These are phyloP conservation scores for Aselliscus stoliczkanus DNA, from an alignment of 2,797 vertebrate genomes.

Conservation along the genomic window DNA sequence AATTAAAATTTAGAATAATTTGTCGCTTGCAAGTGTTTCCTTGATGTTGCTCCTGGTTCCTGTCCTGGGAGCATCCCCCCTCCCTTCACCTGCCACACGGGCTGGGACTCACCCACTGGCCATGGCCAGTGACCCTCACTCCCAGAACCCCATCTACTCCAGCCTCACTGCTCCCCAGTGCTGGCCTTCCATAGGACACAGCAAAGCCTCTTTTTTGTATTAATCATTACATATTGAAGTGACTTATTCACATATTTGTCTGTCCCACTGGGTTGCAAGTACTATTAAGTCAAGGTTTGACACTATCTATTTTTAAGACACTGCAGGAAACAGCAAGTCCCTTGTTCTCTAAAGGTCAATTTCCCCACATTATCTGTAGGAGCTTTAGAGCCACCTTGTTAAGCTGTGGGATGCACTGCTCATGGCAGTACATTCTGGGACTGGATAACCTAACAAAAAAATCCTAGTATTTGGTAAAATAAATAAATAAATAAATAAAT, in stretches of 20 bases:
- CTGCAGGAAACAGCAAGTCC: not conserved
- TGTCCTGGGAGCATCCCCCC: no score
- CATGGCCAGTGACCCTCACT: not conserved
- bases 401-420: not conserved
- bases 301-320: no score
- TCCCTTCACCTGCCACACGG: accelerated
- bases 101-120: accelerated
- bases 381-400: no score
- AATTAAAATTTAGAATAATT: not conserved
- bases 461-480: not conserved
- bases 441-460: not conserved
- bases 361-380: not conserved
- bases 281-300: not conserved
- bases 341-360: not conserved
- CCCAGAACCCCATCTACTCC: not conserved
- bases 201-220: not conserved
- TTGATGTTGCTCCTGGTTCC: not conserved
- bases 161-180: accelerated
- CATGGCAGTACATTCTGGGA: not conserved
- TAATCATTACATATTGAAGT: not conserved
- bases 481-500: no score
- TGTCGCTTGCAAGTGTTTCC: not conserved
- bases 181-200: not conserved
- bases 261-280: not conserved
- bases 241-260: not conserved